phyloP scores from a whole-genome alignment of 2,113 vertebrate species.

The Grallaria varia region DNA sequence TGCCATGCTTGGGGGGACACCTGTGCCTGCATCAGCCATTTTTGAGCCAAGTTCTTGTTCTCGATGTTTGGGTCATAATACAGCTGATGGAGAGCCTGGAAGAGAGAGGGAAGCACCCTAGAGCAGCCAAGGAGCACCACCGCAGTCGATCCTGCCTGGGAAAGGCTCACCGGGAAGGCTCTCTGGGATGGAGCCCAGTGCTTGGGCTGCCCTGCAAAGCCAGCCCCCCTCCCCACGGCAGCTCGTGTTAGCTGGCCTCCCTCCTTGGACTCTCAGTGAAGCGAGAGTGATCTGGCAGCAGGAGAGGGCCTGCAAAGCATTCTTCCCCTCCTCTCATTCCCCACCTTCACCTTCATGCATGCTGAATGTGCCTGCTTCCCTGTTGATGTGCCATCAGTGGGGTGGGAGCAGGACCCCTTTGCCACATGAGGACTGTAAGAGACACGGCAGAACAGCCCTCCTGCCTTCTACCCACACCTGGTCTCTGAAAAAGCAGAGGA shows the following conservation, averaged over 20 bases:
- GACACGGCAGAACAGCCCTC: neutral
- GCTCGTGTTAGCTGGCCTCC: neutral
- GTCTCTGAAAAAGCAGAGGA: neutral
- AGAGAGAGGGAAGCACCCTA: slow-evolving; percentile 45
- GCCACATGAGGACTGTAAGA: neutral
- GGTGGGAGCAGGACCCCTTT: neutral
- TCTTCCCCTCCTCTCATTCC: neutral
- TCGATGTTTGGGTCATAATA: slow-evolving; percentile 99
- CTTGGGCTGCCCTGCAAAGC: neutral
- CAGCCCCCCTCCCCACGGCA: neutral
- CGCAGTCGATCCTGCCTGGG: neutral
- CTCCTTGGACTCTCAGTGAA: neutral
- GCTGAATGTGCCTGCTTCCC: neutral
- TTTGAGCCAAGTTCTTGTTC: slow-evolving; percentile 99
- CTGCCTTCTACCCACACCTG: neutral
- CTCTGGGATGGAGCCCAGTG: neutral
- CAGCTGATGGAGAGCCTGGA: slow-evolving; percentile 94
- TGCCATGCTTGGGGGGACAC: slow-evolving; percentile 98
- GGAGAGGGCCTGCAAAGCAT: neutral
- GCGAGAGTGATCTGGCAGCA: accelerated
- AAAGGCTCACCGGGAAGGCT: neutral
- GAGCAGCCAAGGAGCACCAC: neutral
- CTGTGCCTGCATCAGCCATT: slow-evolving; percentile 99
- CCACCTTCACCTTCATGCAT: neutral
- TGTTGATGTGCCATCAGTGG: neutral